These are phyloP conservation scores for Mus caroli DNA, from an alignment of 2,797 vertebrate genomes.

Conservation along the genomic window DNA sequence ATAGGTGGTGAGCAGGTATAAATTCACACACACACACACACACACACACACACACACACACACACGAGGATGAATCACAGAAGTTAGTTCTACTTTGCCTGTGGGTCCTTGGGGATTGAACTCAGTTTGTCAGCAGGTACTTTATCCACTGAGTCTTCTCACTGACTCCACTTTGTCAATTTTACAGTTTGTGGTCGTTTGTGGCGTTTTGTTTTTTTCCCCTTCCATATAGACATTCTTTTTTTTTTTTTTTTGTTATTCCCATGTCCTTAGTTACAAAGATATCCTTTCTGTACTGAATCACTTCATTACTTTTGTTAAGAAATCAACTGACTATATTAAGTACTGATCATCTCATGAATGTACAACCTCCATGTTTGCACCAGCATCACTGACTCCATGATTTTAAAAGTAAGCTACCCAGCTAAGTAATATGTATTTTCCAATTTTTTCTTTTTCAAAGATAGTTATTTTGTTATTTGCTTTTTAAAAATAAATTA, in stretches of 20 bases:
- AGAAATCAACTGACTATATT: slow-evolving; percentile 21
- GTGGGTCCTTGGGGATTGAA: not conserved
- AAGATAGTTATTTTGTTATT: slow-evolving; percentile 36
- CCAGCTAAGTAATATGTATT: not conserved
- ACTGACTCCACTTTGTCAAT: not conserved
- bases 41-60: not conserved
- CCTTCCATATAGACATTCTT: not conserved
- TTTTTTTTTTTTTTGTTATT: not conserved
- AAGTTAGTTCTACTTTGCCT: not conserved
- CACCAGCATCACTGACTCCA: not conserved
- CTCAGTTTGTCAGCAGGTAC: not conserved
- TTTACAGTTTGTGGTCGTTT: not conserved
- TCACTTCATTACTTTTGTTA: not conserved
- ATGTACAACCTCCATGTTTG: not conserved
- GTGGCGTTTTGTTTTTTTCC: not conserved
- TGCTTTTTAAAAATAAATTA: slow-evolving; percentile 52
- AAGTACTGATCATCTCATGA: not conserved
- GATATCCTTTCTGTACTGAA: slow-evolving; percentile 7
- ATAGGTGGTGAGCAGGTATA: not conserved
- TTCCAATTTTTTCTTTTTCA: not conserved
- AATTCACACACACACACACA: too few species aligned
- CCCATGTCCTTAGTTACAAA: not conserved
- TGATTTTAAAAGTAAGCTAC: not conserved
- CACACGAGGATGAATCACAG: not conserved
- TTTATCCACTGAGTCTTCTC: not conserved